phyloP scores from a whole-genome alignment of 2,113 vertebrate genomes.

The Nycticryphes semicollaris region DNA sequence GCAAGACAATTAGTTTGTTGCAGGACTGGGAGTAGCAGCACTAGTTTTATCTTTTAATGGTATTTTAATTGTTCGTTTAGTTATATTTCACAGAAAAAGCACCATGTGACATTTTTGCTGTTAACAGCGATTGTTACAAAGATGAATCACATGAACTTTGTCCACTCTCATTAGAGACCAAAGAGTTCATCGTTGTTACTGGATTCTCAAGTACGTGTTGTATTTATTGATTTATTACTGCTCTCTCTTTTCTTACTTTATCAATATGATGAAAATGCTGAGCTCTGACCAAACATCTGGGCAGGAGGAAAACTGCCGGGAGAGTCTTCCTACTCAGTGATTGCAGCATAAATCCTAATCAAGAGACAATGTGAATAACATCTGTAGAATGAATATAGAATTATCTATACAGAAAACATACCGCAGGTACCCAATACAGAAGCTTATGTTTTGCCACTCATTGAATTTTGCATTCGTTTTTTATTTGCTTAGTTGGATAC shows the following conservation, averaged over 20 bases:
- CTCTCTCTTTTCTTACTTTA: neutral
- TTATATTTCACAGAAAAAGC: neutral
- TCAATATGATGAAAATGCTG: neutral
- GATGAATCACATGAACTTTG: neutral
- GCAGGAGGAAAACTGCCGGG: neutral
- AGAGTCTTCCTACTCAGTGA: neutral
- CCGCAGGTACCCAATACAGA: neutral
- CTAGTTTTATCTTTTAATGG: neutral
- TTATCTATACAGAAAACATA: neutral
- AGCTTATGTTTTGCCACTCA: neutral
- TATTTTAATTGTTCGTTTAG: neutral
- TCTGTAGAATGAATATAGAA: neutral
- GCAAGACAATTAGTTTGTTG: neutral
- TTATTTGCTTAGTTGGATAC: neutral
- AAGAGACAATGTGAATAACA: neutral
- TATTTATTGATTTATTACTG: neutral
- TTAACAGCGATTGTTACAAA: neutral
- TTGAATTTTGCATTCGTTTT: neutral
- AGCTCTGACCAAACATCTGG: neutral
- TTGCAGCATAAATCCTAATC: neutral
- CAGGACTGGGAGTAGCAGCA: neutral
- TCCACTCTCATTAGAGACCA: neutral
- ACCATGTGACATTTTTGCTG: neutral
- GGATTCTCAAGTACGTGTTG: neutral
- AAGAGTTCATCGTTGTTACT: neutral